Conservation (phyloP, 2,888 invertebrate species). For the Ctenicera cuprea region DNA sequence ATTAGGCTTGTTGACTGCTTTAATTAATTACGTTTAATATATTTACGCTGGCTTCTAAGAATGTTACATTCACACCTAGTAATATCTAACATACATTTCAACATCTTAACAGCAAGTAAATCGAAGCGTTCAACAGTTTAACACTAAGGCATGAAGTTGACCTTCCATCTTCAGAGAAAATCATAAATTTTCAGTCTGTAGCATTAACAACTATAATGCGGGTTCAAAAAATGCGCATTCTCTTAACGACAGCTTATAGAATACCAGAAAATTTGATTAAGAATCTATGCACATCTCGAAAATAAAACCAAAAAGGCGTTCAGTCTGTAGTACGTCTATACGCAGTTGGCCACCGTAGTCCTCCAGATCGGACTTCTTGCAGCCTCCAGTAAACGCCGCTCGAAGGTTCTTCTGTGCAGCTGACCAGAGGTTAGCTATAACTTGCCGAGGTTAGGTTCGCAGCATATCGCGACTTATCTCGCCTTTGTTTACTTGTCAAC, state of each 20-base stretch:
- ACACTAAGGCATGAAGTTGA: conserved; percentile 26
- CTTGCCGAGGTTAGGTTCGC: conserved; percentile 71
- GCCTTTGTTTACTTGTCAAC: conserved; percentile 74
- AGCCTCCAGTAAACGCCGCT: conserved; percentile 36
- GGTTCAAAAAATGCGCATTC: conserved; percentile 63
- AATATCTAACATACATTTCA: too few species aligned
- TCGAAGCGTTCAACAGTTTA: not conserved
- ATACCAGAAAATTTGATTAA: conserved; percentile 72
- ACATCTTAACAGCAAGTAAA: too few species aligned
- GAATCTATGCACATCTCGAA: conserved; percentile 70
- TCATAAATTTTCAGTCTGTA: conserved; percentile 46
- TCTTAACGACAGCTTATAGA: conserved; percentile 70
- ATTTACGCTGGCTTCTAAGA: too few species aligned
- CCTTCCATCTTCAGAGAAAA: conserved; percentile 36
- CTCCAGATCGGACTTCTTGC: conserved; percentile 40
- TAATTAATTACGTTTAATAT: too few species aligned
- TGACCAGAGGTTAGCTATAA: conserved; percentile 72
- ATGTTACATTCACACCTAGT: too few species aligned
- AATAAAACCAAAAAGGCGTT: conserved; percentile 69
- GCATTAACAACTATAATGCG: conserved; percentile 52
- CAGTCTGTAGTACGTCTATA: conserved; percentile 72
- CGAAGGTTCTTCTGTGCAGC: conserved; percentile 62
- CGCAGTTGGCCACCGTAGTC: conserved; percentile 64
- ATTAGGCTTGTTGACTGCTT: too few species aligned
- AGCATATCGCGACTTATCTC: conserved; percentile 73